Evolutionary conservation across 2,888 invertebrate genomes (phyloP), one percentile per base, ranked within the genome.

Genomic region (Cecidostiba fungosa): DNA sequence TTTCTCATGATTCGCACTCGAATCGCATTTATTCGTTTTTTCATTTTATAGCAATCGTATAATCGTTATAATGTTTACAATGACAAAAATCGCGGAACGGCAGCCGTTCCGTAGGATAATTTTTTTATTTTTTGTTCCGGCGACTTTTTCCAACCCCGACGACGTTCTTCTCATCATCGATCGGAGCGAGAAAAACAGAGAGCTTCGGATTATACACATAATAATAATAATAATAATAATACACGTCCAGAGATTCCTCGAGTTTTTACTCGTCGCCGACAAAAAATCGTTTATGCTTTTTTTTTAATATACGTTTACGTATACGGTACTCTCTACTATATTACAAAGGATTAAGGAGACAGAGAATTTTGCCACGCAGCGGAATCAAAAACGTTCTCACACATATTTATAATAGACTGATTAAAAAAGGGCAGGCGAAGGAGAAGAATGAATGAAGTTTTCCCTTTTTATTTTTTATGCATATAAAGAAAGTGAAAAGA

Each of bases 61-160:
- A 93, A 93, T 93, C 92, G 91, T 91, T 92, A 91, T 93, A 92
- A 92, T 92, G 87, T 87, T 87, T 93, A 93, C 91, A 93, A 91
- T 93, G 87, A 85, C 85, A 87, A 87, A 87, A 85, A 85, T 84
- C 77, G 82, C 85, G 82, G 84, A 85, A 85, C 85, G 77, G 36
- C 59, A 26, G 29, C 29, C 87, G 91, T 92, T 91, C 90, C 91
- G 91, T 91, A 92, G 91, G 92, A 90, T 90, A 91, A 92, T 87
- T 88, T 81, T 82, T 87, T 87, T 88, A 80, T 82, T 87, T 86
- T 87, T 88, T 85, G 85, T 89, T 76, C 74, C 76, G 70, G 73
- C 85, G 77, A 36, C 78, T 36, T 54, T 77, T 39, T 72, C 54
- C 43, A 10, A 54, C 77, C 29, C 29, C 79, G 59, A 66, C 66